Conservation (phyloP, 2,113 vertebrate genomes). For the Calypte anna region DNA sequence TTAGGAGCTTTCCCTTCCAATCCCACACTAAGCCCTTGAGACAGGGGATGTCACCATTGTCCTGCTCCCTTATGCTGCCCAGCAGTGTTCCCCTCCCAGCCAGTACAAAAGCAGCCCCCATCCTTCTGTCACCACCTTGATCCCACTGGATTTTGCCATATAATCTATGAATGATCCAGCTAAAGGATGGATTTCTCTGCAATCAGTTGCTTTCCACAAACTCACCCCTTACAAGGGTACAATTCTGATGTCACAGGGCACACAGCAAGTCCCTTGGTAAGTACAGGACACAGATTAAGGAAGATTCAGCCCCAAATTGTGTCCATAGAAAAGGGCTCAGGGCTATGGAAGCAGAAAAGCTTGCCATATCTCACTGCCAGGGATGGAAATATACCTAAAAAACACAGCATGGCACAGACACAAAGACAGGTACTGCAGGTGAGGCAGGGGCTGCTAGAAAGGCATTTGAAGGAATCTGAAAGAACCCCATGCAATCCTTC, state of each 20-base stretch:
- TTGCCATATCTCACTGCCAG: neutral
- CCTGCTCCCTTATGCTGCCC: rapidly evolving
- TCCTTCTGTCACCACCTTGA: neutral
- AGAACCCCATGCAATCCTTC: neutral
- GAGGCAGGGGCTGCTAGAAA: neutral
- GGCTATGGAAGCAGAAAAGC: neutral
- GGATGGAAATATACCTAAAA: neutral
- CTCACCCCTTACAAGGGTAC: neutral
- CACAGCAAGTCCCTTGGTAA: neutral
- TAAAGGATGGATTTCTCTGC: neutral
- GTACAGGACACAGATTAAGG: neutral
- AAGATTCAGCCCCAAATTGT: neutral
- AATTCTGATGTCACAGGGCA: neutral
- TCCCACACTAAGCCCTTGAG: neutral
- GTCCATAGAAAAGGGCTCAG: neutral
- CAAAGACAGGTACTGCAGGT: neutral
- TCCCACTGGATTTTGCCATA: neutral
- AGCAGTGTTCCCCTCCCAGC: neutral
- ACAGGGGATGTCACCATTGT: neutral
- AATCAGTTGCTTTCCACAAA: rapidly evolving
- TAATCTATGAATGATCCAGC: neutral
- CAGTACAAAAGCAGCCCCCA: neutral
- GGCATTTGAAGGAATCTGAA: neutral
- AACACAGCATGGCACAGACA: neutral
- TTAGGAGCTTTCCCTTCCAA: neutral